A percentile compares a stretch with the other conserved stretches of the same genome.
Conservation (phyloP, 2,888 invertebrate genomes). For the Thecocarcelia acutangulata region DNA sequence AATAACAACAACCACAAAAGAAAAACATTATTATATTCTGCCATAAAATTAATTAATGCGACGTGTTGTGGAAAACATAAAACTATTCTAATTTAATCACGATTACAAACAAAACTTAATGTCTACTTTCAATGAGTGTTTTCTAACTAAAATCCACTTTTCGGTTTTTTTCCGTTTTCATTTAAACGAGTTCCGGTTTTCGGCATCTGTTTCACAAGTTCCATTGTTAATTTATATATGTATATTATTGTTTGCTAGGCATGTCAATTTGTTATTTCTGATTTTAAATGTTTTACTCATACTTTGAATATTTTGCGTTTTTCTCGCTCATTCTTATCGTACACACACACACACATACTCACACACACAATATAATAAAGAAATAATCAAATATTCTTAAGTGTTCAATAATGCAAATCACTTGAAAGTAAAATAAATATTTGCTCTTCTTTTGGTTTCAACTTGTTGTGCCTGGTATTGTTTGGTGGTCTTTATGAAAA, state of each 20-base stretch:
- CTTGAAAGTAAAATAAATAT: slow-evolving; percentile 48
- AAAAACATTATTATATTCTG: not conserved
- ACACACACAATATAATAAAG: not conserved
- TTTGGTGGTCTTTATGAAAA: slow-evolving; percentile 28
- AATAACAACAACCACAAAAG: not conserved
- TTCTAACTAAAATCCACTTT: slow-evolving; percentile 5
- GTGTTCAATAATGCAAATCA: slow-evolving; percentile 68
- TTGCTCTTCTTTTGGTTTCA: slow-evolving; percentile 50
- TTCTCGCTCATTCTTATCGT: slow-evolving; percentile 25
- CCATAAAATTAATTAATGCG: slow-evolving; percentile 43
- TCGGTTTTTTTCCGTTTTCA: not conserved
- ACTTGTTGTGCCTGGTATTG: not conserved
- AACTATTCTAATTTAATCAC: slow-evolving; percentile 10
- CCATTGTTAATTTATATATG: too few relatives aligned
- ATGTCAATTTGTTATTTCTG: slow-evolving; percentile 54
- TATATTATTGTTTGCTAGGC: not conserved
- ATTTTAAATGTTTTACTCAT: slow-evolving; percentile 4
- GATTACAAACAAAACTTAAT: slow-evolving; percentile 16
- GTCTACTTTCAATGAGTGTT: not conserved
- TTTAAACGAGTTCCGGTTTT: not conserved
- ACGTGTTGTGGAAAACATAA: slow-evolving; percentile 38
- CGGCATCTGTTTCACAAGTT: slow-evolving; percentile 33
- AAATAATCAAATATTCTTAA: slow-evolving; percentile 21
- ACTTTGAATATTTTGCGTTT: not conserved
- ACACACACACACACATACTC: not conserved